These are phyloP conservation scores for Neodon shergylaensis DNA, from an alignment of 2,113 vertebrate species.

Conservation along the genomic window DNA sequence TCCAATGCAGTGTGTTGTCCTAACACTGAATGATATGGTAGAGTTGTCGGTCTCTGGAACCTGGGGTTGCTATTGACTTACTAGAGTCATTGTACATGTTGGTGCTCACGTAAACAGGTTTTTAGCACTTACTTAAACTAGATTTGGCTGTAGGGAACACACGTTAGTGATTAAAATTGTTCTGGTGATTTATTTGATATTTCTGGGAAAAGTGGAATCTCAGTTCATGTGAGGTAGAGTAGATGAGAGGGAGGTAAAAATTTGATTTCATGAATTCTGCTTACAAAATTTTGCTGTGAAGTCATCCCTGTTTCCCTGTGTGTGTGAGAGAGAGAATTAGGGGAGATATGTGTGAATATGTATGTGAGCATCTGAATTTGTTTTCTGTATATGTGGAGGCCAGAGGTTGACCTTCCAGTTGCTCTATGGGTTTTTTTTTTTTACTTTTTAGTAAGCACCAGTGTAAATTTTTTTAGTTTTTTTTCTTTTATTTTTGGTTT, in stretches of 20 bases:
- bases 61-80: constrained; percentile 27
- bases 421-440: neutral
- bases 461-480: neutral
- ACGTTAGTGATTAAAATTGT: constrained; percentile 55
- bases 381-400: neutral
- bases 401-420: neutral
- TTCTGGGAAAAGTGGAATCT: constrained; percentile 46
- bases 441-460: neutral
- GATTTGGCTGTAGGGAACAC: constrained; percentile 32
- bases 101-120: constrained; percentile 10
- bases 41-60: constrained; percentile 1
- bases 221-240: constrained; percentile 5
- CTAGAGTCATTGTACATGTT: neutral
- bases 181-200: constrained; percentile 49
- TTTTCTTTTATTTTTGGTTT: neutral
- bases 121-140: constrained; percentile 14
- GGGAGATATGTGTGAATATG: neutral
- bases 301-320: neutral
- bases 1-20: neutral
- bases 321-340: neutral
- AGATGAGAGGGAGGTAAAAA: neutral
- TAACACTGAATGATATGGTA: constrained; percentile 31
- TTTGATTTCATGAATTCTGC: constrained; percentile 10
- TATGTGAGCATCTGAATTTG: neutral
- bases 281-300: constrained; percentile 12